Conservation (phyloP, 2,113 vertebrate genomes). For the Oncorhynchus kisutch region DNA sequence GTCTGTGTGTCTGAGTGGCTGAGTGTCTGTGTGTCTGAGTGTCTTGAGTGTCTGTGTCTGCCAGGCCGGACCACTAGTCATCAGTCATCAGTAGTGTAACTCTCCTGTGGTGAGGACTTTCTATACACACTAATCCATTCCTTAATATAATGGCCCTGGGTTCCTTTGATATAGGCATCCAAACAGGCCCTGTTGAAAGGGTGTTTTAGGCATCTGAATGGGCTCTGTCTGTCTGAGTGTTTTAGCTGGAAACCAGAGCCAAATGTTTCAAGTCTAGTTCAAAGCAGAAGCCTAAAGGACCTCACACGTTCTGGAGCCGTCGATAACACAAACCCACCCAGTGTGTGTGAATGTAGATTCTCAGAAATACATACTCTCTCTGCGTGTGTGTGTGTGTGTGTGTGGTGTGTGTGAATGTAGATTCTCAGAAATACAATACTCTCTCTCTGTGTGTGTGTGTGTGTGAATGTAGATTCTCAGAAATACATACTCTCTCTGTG, state of each 20-base stretch:
- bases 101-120: neutral
- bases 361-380: no score
- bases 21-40: no score
- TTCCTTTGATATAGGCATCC: constrained; percentile 28
- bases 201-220: no score
- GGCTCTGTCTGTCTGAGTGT: no score
- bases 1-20: no score
- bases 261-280: constrained; percentile 56
- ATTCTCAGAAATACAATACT: no score
- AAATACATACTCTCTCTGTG: no score
- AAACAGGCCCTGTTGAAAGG: constrained; percentile 29
- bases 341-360: no score
- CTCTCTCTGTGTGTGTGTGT: no score
- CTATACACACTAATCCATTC: constrained; percentile 26
- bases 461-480: no score
- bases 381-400: no score
- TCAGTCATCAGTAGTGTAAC: neutral
- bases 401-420: no score
- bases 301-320: constrained; percentile 12
- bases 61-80: neutral
- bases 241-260: constrained; percentile 34
- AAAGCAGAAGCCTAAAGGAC: constrained; percentile 37
- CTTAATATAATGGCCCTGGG: constrained; percentile 37
- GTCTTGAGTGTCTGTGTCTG: neutral
- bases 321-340: constrained; percentile 13